Percentiles rank a stretch among this genome's conserved stretches.
Evolutionary conservation across 2,113 vertebrate species (phyloP).

Genomic region (Chauna torquata): DNA sequence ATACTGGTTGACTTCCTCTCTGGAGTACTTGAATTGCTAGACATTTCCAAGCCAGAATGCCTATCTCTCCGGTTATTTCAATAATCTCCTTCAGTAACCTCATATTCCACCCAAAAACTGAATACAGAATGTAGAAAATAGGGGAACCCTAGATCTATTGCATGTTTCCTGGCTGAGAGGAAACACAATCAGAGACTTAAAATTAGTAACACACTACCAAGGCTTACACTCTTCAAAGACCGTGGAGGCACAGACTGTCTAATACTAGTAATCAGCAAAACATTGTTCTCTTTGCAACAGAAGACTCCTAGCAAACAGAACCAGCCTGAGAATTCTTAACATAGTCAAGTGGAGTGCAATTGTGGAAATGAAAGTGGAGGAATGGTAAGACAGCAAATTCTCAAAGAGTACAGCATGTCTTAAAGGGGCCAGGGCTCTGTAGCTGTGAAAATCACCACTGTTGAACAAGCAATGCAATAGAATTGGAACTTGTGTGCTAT

Average conservation of each 20-base stretch:
- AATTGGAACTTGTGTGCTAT: not conserved
- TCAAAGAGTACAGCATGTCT: not conserved
- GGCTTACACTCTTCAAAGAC: not conserved
- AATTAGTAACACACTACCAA: not conserved
- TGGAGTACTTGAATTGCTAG: not conserved
- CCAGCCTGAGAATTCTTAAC: not conserved
- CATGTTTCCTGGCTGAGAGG: not conserved
- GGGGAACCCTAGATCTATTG: not conserved
- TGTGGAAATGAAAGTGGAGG: not conserved
- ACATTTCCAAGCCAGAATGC: not conserved
- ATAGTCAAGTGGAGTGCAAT: not conserved
- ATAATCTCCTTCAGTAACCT: not conserved
- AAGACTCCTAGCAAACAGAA: not conserved
- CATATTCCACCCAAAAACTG: not conserved
- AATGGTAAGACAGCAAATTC: not conserved
- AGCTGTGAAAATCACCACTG: not conserved
- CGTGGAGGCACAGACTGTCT: not conserved
- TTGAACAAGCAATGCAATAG: not conserved
- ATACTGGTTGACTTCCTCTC: not conserved
- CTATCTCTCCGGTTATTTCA: not conserved
- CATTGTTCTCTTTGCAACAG: not conserved
- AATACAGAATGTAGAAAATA: not conserved
- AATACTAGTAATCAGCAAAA: not conserved
- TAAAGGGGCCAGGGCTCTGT: not conserved
- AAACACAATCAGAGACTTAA: not conserved